Evolutionary conservation across 2,888 invertebrate genomes (phyloP).

Genomic region (Apamea epomidion): DNA sequence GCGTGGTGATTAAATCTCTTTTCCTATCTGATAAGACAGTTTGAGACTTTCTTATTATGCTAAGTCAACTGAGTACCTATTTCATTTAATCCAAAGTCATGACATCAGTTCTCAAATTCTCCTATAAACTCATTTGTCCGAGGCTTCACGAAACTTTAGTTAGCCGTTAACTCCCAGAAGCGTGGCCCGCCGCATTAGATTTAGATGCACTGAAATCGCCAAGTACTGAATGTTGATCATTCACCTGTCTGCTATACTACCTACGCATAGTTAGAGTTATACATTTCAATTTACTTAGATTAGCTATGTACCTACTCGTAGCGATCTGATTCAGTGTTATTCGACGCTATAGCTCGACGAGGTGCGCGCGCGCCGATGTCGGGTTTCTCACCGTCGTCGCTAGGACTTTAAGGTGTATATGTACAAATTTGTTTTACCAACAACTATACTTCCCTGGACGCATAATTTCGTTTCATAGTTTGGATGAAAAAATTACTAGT

Average conservation of each 20-base stretch:
- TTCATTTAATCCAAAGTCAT: conserved; percentile 5
- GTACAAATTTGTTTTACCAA: conserved; percentile 88
- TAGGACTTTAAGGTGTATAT: conserved; percentile 78
- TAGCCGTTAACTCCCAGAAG: conserved; percentile 51
- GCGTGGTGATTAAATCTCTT: not conserved
- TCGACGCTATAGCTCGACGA: conserved; percentile 38
- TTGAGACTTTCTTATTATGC: not conserved
- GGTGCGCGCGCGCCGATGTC: conserved; percentile 24
- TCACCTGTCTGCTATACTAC: conserved; percentile 81
- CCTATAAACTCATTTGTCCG: not conserved
- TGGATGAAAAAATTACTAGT: conserved; percentile 84
- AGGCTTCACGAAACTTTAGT: conserved; percentile 9
- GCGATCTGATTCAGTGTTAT: conserved; percentile 70
- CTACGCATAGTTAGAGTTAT: conserved; percentile 84
- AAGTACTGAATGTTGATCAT: conserved; percentile 79
- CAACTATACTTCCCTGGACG: conserved; percentile 79
- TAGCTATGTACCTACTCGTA: conserved; percentile 82
- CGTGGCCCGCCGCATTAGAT: conserved; percentile 73
- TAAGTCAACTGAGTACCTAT: not conserved
- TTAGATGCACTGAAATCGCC: conserved; percentile 84
- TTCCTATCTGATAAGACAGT: conserved; percentile 13
- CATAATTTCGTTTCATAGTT: conserved; percentile 83
- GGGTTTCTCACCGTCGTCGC: conserved; percentile 54
- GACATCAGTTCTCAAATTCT: not conserved
- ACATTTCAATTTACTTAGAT: conserved; percentile 85